These are phyloP conservation scores for Fopius arisanus DNA, from an alignment of 1,140 invertebrate species.

Conservation along the genomic window DNA sequence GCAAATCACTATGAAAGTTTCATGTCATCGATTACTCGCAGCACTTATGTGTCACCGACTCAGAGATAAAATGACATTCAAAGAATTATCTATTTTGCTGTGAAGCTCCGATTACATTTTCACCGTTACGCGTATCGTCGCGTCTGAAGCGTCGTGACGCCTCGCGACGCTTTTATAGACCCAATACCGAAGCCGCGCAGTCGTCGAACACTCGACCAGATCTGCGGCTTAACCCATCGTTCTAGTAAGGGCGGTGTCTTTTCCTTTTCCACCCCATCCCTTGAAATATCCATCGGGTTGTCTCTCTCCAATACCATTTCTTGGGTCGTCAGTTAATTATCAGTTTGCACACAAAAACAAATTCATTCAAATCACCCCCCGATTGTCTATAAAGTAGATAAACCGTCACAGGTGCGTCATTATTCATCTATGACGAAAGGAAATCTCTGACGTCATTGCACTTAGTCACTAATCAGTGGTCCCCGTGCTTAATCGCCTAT, in stretches of 20 bases:
- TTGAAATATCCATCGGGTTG: not conserved
- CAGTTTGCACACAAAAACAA: not conserved
- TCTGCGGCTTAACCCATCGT: constrained; percentile 36
- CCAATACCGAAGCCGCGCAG: constrained; percentile 48
- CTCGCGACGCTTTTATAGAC: constrained; percentile 55
- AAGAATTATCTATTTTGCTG: constrained; percentile 23
- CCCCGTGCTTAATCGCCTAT: not conserved
- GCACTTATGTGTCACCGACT: not conserved
- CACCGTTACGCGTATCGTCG: constrained; percentile 53
- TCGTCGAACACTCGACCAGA: constrained; percentile 42
- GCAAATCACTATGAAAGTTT: not conserved
- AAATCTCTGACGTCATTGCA: not conserved
- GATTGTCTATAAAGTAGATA: not conserved
- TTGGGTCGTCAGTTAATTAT: not conserved
- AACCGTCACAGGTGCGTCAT: not conserved
- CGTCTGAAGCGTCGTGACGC: constrained; percentile 58
- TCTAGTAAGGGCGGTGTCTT: constrained; percentile 25
- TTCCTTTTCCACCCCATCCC: not conserved
- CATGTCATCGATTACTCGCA: not conserved
- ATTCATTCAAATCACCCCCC: not conserved
- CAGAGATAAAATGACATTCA: not conserved
- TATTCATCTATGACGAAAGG: not conserved
- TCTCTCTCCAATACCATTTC: not conserved
- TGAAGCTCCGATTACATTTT: constrained; percentile 52
- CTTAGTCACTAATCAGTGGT: not conserved